These are phyloP conservation scores for Microctonus brassicae DNA, from an alignment of 2,888 invertebrate species.

Conservation along the genomic window DNA sequence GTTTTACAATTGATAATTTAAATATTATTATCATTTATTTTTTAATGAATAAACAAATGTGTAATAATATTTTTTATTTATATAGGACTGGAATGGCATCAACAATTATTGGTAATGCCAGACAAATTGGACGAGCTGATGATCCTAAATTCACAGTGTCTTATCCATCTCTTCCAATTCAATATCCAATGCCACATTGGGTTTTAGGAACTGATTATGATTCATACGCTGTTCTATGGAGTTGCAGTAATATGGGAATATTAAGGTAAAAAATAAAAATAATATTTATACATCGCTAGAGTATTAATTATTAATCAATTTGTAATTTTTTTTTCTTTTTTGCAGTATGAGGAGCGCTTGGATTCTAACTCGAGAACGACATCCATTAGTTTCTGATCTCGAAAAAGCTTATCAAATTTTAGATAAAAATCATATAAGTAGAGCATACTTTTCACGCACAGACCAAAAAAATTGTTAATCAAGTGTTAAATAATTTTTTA, in stretches of 20 bases:
- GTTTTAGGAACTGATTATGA: conserved; percentile 77
- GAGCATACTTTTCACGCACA: conserved; percentile 74
- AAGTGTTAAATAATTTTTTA: not conserved
- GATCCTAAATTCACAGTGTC: conserved; percentile 75
- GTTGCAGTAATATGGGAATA: conserved; percentile 73
- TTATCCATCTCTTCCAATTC: conserved; percentile 76
- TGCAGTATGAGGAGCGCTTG: conserved; percentile 70
- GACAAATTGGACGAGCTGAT: conserved; percentile 70
- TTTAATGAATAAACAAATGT: not conserved
- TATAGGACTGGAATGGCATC: conserved; percentile 73
- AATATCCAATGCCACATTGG: conserved; percentile 75
- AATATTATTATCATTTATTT: conserved; percentile 8
- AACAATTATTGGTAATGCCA: conserved; percentile 74
- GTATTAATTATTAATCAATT: not conserved
- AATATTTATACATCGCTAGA: not conserved
- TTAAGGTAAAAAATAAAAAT: conserved; percentile 67
- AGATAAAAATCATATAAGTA: conserved; percentile 74
- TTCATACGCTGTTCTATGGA: conserved; percentile 76
- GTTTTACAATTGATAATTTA: conserved; percentile 49
- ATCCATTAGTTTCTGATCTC: conserved; percentile 73
- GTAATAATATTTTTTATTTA: not conserved
- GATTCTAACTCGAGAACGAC: conserved; percentile 77
- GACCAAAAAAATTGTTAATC: conserved; percentile 75
- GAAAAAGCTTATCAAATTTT: conserved; percentile 74
- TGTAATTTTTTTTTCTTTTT: conserved; percentile 1